A percentile compares a stretch with the other conserved stretches of the same genome.
Evolutionary conservation across 2,113 vertebrate genomes (phyloP).

Genomic region (Epinephelus moara): DNA sequence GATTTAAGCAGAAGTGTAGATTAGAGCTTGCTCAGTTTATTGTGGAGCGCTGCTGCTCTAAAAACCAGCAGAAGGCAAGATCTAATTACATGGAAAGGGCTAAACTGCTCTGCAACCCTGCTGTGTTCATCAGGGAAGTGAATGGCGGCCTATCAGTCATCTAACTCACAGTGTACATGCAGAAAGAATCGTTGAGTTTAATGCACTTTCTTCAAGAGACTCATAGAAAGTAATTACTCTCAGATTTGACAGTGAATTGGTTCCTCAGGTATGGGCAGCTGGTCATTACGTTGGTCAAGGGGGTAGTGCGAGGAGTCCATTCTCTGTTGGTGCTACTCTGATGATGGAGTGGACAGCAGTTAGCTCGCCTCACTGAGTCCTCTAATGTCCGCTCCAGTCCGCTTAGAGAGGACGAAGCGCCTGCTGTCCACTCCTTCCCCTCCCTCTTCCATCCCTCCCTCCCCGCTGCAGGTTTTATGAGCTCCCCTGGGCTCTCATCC

Average conservation of each 20-base stretch:
- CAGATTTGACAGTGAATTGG: constrained; percentile 53
- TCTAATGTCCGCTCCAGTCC: constrained; percentile 79
- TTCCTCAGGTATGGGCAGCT: constrained; percentile 60
- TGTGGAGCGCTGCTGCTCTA: constrained; percentile 47
- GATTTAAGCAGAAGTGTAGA: constrained; percentile 78
- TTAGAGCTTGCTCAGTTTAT: constrained; percentile 76
- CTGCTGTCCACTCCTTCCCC: constrained; percentile 82
- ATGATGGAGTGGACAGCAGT: constrained; percentile 85
- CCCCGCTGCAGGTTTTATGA: constrained; percentile 86
- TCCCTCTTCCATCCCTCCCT: constrained; percentile 67
- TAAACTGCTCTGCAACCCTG: constrained; percentile 58
- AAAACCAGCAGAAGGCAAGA: constrained; percentile 64
- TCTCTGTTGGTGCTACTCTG: constrained; percentile 59
- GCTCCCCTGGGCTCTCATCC: constrained; percentile 88
- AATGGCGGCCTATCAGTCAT: constrained; percentile 39
- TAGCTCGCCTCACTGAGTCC: constrained; percentile 78
- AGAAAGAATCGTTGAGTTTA: constrained; percentile 26
- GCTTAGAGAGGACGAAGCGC: constrained; percentile 78
- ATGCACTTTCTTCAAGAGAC: constrained; percentile 1
- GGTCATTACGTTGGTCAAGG: constrained; percentile 51
- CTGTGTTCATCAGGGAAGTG: constrained; percentile 60
- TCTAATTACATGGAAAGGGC: constrained; percentile 73
- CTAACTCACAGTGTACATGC: constrained; percentile 21
- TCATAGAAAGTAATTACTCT: constrained; percentile 38
- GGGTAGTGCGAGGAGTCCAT: constrained; percentile 47